Percentiles rank a stretch among this genome's conserved stretches.
phyloP scores from a whole-genome alignment of 1,140 invertebrate species.

The Parapsyche elsis region DNA sequence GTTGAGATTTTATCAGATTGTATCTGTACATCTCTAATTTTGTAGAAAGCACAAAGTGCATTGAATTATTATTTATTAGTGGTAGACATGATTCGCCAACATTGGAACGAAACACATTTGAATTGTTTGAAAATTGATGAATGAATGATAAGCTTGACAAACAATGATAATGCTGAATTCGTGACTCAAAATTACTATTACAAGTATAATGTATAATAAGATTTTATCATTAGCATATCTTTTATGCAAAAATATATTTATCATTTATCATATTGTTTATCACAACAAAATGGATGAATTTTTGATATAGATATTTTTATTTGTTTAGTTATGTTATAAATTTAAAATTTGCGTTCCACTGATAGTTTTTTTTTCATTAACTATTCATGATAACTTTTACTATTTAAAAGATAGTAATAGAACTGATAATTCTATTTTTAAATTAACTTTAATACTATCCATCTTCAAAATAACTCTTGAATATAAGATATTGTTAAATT shows the following conservation, averaged over 20 bases:
- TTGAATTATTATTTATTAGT: too few relatives aligned
- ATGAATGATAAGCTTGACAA: too few relatives aligned
- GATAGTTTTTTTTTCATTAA: neutral
- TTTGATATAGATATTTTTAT: neutral
- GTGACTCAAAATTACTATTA: too few relatives aligned
- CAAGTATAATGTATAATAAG: too few relatives aligned
- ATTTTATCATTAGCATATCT: too few relatives aligned
- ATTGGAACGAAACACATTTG: too few relatives aligned
- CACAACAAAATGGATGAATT: neutral
- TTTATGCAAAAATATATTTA: too few relatives aligned
- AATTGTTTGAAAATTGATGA: too few relatives aligned
- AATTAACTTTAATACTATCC: neutral
- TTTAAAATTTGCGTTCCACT: neutral
- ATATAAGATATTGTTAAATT: neutral
- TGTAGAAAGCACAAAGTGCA: neutral
- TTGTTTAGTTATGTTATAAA: neutral
- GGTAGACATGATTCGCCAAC: too few relatives aligned
- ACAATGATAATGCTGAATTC: too few relatives aligned
- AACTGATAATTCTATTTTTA: slow-evolving; percentile 6
- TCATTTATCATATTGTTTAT: too few relatives aligned
- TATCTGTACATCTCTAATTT: neutral
- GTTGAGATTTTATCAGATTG: slow-evolving; percentile 10
- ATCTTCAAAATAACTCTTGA: too few relatives aligned
- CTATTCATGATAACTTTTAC: neutral
- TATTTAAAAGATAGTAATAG: slow-evolving; percentile 5